Evolutionary conservation across 2,888 invertebrate genomes (phyloP).

Genomic region (Metacarcinus magister): DNA sequence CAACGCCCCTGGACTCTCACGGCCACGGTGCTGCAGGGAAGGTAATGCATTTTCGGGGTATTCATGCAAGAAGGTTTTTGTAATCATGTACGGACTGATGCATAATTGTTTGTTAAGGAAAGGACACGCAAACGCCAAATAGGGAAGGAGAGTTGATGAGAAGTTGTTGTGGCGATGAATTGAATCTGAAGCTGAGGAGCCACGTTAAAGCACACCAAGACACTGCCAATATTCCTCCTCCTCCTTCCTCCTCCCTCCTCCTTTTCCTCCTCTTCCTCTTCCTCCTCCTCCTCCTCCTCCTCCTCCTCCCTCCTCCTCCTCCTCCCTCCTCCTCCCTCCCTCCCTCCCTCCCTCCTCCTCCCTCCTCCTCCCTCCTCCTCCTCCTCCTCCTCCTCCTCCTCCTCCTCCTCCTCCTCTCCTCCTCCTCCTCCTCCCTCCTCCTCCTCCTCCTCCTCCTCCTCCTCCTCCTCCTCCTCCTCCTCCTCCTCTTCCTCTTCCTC

Average conservation of each 20-base stretch:
- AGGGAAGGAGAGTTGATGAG: slow-evolving; percentile 30
- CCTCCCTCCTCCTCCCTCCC: background rate
- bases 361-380: background rate
- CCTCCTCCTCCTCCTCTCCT: background rate
- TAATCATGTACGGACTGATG: slow-evolving; percentile 14
- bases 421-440: background rate
- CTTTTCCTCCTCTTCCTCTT: background rate
- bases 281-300: background rate
- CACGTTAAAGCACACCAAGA: background rate
- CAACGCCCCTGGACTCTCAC: slow-evolving; percentile 17
- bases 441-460: background rate
- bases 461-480: background rate
- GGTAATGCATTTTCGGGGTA: slow-evolving; percentile 4
- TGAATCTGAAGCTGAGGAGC: background rate
- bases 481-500: background rate
- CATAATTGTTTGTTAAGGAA: slow-evolving; percentile 43
- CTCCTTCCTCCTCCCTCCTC: background rate
- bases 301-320: background rate
- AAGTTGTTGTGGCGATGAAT: background rate
- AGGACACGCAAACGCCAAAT: slow-evolving; percentile 49
- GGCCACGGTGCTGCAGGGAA: background rate
- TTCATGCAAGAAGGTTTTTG: background rate
- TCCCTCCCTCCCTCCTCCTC: too few relatives aligned
- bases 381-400: background rate
- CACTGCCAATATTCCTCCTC: background rate